Percentiles rank a stretch among this genome's conserved stretches.
phyloP scores from a whole-genome alignment of 2,888 invertebrate genomes.

The Nowickia ferox region DNA sequence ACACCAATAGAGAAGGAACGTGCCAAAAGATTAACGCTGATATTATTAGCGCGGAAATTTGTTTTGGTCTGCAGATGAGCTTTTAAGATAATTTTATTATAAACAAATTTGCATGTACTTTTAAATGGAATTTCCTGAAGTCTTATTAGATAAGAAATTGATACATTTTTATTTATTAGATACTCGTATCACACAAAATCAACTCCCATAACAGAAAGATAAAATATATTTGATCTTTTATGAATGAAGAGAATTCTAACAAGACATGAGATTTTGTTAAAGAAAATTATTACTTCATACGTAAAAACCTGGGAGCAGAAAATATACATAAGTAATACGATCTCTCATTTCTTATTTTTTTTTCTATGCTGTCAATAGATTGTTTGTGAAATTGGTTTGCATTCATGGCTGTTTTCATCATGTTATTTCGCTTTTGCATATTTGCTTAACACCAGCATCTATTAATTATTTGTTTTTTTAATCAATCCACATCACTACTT shows the following conservation, averaged over 20 bases:
- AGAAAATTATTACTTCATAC: no score
- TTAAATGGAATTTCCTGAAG: background rate
- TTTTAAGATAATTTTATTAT: background rate
- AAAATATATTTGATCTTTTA: background rate
- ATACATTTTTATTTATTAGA: slow-evolving; percentile 40
- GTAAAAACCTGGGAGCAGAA: background rate
- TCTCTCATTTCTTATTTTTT: background rate
- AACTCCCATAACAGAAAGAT: slow-evolving; percentile 55
- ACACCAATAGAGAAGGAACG: slow-evolving; percentile 13
- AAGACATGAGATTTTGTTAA: background rate
- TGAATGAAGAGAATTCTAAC: slow-evolving; percentile 5
- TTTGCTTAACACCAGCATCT: background rate
- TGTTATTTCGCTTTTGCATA: background rate
- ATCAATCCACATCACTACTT: background rate
- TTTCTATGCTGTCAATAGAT: background rate
- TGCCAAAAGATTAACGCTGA: slow-evolving; percentile 37
- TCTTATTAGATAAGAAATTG: slow-evolving; percentile 38
- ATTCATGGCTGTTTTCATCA: background rate
- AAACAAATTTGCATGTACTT: background rate
- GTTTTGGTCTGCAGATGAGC: background rate
- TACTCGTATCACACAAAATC: slow-evolving; percentile 52
- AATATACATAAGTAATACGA: slow-evolving; percentile 34
- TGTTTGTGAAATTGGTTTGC: background rate
- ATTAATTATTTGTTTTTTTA: slow-evolving; percentile 14
- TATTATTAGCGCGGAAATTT: slow-evolving; percentile 7